Evolutionary conservation across 2,113 vertebrate genomes (phyloP).

Genomic region (Pardalotus punctatus): DNA sequence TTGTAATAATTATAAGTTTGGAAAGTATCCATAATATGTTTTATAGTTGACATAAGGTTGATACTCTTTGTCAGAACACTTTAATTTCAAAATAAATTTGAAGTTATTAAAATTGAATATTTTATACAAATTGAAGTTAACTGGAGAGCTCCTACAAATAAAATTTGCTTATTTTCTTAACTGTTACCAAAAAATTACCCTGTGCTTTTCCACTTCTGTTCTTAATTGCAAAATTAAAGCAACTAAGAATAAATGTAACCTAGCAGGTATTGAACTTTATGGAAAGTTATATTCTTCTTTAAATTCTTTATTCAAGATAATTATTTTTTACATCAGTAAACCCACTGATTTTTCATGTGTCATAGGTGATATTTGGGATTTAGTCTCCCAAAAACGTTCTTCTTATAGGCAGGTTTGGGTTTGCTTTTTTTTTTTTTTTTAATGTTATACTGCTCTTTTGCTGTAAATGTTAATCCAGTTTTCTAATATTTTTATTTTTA

Average conservation of each 20-base stretch:
- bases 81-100: neutral
- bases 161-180: neutral
- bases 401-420: neutral
- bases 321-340: neutral
- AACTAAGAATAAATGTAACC: neutral
- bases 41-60: neutral
- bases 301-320: neutral
- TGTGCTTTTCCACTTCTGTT: neutral
- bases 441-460: accelerated
- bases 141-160: neutral
- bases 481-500: neutral
- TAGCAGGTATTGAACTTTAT: neutral
- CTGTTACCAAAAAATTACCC: neutral
- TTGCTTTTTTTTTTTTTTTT: no score
- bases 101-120: no score
- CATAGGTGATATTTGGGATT: neutral
- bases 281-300: neutral
- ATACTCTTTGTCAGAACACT: neutral
- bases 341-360: neutral
- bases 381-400: neutral
- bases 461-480: neutral
- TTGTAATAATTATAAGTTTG: neutral
- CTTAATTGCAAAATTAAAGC: neutral
- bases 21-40: neutral
- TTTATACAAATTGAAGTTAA: neutral